A percentile compares a stretch with the other conserved stretches of the same genome.
phyloP scores from a whole-genome alignment of 2,113 vertebrate species.

The Sclerurus mexicanus region DNA sequence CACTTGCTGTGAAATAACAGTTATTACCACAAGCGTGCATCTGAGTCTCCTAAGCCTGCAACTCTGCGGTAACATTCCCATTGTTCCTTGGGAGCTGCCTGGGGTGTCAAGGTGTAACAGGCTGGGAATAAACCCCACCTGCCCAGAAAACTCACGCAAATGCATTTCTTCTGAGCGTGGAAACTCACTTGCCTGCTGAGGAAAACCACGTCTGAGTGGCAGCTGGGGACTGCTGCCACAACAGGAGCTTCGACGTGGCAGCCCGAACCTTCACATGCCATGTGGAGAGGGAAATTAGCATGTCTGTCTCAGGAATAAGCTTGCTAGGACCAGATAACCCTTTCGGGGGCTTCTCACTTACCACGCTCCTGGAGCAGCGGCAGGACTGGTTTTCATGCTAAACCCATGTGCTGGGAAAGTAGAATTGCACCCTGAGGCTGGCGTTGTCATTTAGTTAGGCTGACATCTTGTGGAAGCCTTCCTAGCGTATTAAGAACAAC shows the following conservation, averaged over 20 bases:
- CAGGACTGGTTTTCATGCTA: neutral
- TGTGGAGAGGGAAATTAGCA: accelerated
- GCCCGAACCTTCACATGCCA: accelerated
- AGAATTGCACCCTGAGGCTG: constrained; percentile 28
- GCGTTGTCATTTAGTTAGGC: constrained; percentile 57
- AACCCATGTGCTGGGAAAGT: accelerated
- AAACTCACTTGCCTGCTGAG: neutral
- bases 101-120: neutral
- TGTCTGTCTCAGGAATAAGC: neutral
- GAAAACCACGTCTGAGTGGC: neutral
- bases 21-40: neutral
- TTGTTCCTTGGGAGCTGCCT: neutral
- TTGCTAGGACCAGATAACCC: neutral
- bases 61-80: accelerated
- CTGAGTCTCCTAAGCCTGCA: neutral
- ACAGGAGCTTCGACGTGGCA: accelerated
- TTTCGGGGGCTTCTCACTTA: neutral
- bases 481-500: constrained; percentile 19
- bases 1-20: neutral
- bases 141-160: accelerated
- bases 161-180: neutral
- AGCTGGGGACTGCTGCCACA: neutral
- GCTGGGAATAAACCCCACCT: neutral
- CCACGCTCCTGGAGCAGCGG: neutral
- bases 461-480: constrained; percentile 70